These are phyloP conservation scores for Cephus rjabovi DNA, from an alignment of 2,888 invertebrate genomes.

Conservation along the genomic window DNA sequence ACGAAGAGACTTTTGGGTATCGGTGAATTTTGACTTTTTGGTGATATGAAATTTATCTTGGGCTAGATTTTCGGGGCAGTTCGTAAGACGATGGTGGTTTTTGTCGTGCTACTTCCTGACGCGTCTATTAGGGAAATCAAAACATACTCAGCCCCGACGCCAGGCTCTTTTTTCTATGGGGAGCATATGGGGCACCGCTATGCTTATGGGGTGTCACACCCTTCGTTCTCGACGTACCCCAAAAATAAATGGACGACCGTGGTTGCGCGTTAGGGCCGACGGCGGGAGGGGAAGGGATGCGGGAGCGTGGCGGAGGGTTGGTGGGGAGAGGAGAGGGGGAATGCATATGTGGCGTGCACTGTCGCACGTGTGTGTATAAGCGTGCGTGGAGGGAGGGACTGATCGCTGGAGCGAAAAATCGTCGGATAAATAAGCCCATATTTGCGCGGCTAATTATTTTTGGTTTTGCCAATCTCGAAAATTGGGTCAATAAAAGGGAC, in stretches of 20 bases:
- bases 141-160: conserved; percentile 54
- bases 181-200: conserved; percentile 62
- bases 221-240: conserved; percentile 48
- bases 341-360: neutral
- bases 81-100: neutral
- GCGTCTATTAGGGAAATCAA: conserved; percentile 64
- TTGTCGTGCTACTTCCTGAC: conserved; percentile 3
- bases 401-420: conserved; percentile 60
- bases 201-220: conserved; percentile 51
- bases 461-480: conserved; percentile 46
- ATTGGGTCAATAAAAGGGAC: conserved; percentile 36
- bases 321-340: conserved; percentile 6
- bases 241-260: conserved; percentile 62
- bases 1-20: neutral
- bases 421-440: conserved; percentile 56
- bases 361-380: conserved; percentile 3
- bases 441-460: conserved; percentile 63
- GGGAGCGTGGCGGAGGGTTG: conserved; percentile 30
- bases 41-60: neutral
- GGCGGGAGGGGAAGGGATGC: neutral
- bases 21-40: neutral
- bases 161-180: conserved; percentile 39
- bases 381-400: conserved; percentile 29
- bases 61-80: neutral
- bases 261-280: conserved; percentile 33